Conservation (phyloP, 2,113 vertebrate genomes). For the Dolichotis patagonum region DNA sequence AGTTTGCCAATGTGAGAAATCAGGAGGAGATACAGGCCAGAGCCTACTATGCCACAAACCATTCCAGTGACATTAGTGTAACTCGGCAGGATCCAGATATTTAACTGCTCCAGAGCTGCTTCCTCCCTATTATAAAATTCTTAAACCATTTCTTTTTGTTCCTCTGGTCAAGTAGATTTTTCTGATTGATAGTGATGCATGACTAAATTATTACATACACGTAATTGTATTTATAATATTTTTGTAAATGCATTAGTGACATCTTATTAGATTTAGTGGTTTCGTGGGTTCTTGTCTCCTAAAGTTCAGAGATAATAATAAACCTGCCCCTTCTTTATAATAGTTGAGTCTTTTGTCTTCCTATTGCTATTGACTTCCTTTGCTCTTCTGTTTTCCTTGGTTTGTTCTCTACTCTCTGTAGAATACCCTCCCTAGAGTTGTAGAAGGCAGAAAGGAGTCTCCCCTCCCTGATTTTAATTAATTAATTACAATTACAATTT, state of each 20-base stretch:
- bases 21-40: background rate
- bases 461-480: background rate
- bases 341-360: background rate
- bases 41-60: background rate
- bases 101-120: background rate
- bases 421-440: background rate
- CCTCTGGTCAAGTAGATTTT: background rate
- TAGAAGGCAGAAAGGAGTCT: background rate
- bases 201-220: background rate
- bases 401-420: too few species aligned
- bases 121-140: background rate
- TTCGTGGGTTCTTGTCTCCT: background rate
- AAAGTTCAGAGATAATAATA: background rate
- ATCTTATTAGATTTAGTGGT: background rate
- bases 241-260: background rate
- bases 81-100: background rate
- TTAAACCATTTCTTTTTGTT: background rate
- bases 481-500: background rate
- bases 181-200: background rate
- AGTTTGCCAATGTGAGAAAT: constrained; percentile 97
- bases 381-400: background rate
- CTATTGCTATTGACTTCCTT: background rate
- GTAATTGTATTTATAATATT: background rate
- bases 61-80: background rate
- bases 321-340: background rate